A percentile compares a stretch with the other conserved stretches of the same genome.
Evolutionary conservation across 1,140 invertebrate genomes (phyloP).

Genomic region (Bombus breviceps): DNA sequence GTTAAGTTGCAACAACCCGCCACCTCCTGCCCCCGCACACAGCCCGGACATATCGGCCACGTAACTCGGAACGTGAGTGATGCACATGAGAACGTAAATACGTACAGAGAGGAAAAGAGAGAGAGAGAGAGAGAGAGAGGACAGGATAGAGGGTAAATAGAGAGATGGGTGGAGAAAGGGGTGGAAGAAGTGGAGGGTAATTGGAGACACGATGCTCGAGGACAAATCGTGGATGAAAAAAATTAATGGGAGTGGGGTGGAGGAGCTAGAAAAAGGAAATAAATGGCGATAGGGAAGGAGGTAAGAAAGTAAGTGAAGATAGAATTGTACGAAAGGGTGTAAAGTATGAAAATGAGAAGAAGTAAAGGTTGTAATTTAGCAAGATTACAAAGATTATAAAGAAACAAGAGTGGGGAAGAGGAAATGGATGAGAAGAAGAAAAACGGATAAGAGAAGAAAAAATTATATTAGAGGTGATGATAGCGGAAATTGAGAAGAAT

Average conservation of each 20-base stretch:
- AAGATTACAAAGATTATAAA: background rate
- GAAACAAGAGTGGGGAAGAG: background rate
- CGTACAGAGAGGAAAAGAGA: background rate
- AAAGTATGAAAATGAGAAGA: background rate
- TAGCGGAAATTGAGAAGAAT: background rate
- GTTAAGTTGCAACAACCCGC: constrained; percentile 82
- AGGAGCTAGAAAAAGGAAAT: background rate
- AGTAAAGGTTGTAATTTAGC: background rate
- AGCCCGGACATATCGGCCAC: constrained; percentile 44
- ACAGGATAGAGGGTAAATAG: background rate
- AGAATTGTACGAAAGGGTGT: background rate
- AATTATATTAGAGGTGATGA: background rate
- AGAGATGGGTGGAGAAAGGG: background rate
- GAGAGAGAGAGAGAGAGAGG: background rate
- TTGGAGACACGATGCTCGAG: background rate
- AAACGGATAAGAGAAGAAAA: background rate
- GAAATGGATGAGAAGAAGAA: background rate
- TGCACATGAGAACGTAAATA: constrained; percentile 37
- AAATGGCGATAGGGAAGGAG: background rate
- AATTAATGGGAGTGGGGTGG: background rate
- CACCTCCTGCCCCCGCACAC: constrained; percentile 32
- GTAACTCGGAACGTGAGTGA: constrained; percentile 56
- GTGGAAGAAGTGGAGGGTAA: background rate
- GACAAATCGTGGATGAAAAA: constrained; percentile 7
- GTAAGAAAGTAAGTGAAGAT: background rate